Base-by-base conservation (phyloP, 2,888 invertebrate species). In the Lithophane ornitopus region DNA sequence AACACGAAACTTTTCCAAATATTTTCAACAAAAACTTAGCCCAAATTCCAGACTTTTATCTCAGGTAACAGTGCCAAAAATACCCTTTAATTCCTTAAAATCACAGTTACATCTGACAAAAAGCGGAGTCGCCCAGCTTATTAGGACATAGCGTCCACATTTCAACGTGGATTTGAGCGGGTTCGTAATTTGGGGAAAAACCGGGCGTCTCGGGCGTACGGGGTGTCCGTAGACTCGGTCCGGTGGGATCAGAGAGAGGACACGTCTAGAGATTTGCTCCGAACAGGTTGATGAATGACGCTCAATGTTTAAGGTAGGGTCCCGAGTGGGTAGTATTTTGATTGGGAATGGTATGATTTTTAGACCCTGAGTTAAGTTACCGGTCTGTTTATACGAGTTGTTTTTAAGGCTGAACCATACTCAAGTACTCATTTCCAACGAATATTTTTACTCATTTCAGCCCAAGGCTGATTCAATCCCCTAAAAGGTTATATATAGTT, bases 251-350 rank as follows among this genome's bases (percentile, higher is more conserved):
- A 83, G 82, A 79, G 86, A 85, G 82, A 85, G 81, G 87, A 87
- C 89, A 85, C 81, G 83, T 78, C 80, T 81, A 84, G 88, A 90
- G 90, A 90, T 91, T 91, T 91, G 88, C 88, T 76, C 71, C 68
- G 87, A 84, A 87, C 87, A 85, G 86, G 89, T 89, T 92, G 92
- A 93, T 92, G 88, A 88, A 93, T 93, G 91, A 88, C 88, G 76
- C 61, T 76, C 82, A 71, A 86, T 83, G 80, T 67, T 39, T 76
- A 66, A 44, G 84, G 81, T 26, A 26, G 54, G 26, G 26, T 74
- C 61, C 70, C 49, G 54, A 34, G 69, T 78, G 4, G 67, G 39
- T 19, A 67, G 41, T 16, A 7, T 44, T 59, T 76, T 44, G 39
- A 81, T 78, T 52, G 86, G 72, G 58, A 34, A n/a, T 2, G 22